phyloP scores from a whole-genome alignment of 2,888 invertebrate species.

The Germaria angustata region DNA sequence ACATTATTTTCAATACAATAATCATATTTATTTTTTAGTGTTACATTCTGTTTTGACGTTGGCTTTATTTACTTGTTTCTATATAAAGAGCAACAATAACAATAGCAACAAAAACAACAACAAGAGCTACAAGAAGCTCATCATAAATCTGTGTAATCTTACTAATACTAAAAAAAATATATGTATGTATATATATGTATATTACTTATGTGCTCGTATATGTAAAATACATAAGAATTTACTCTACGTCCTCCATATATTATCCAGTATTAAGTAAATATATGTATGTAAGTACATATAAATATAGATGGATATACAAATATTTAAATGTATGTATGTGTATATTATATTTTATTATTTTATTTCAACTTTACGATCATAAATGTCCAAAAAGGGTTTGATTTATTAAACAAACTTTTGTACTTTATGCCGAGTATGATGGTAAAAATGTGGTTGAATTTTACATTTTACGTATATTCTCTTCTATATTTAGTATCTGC shows the following conservation, averaged over 20 bases:
- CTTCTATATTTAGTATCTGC: slow-evolving; percentile 10
- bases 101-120: background rate
- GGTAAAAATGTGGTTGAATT: slow-evolving; percentile 68
- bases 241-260: slow-evolving; percentile 50
- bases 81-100: background rate
- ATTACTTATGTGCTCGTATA: background rate
- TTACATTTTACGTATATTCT: slow-evolving; percentile 54
- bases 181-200: background rate
- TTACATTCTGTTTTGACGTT: slow-evolving; percentile 1
- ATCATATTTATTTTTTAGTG: no score
- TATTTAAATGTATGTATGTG: background rate
- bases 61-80: background rate
- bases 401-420: slow-evolving; percentile 78
- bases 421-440: slow-evolving; percentile 69
- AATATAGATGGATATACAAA: background rate
- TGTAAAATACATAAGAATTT: slow-evolving; percentile 42
- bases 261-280: slow-evolving; percentile 59
- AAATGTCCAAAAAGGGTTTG: slow-evolving; percentile 80
- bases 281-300: background rate
- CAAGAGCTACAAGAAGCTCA: background rate
- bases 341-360: slow-evolving; percentile 73
- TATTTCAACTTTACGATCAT: slow-evolving; percentile 79
- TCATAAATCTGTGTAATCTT: slow-evolving; percentile 54
- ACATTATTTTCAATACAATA: no score
- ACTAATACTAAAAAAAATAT: background rate